Evolutionary conservation across 1,140 invertebrate species (phyloP).

Genomic region (Drosophila funebris): DNA sequence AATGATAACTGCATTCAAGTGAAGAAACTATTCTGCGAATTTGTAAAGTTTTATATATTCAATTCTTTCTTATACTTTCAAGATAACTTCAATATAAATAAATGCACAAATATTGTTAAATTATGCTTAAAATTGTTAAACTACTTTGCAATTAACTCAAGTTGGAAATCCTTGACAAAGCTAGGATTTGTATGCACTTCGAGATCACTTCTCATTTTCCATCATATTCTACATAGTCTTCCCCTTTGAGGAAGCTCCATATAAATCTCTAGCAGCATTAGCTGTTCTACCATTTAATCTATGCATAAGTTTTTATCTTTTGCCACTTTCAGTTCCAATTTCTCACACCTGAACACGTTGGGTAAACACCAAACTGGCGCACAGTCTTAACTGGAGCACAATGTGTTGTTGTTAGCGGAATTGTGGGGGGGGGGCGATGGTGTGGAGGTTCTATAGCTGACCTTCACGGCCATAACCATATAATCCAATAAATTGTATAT

Average conservation of each 20-base stretch:
- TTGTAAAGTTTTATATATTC: no score
- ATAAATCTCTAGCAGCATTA: not conserved
- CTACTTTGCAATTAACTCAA: no score
- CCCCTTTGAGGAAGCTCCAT: not conserved
- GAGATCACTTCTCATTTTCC: not conserved
- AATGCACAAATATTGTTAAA: no score
- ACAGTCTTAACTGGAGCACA: constrained; percentile 44
- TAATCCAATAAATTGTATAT: constrained; percentile 77
- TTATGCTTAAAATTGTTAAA: no score
- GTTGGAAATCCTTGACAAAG: no score
- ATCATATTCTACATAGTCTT: not conserved
- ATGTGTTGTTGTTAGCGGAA: constrained; percentile 13
- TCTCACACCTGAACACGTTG: constrained; percentile 66
- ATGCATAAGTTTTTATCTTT: constrained; percentile 59
- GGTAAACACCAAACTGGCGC: no score
- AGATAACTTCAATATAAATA: no score
- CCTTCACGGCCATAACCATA: constrained; percentile 79
- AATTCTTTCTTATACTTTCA: no score
- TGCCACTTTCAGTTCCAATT: constrained; percentile 66
- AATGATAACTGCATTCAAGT: not conserved
- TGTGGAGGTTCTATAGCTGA: constrained; percentile 44
- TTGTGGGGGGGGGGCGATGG: constrained; percentile 13
- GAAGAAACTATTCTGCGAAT: no score
- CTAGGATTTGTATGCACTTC: no score
- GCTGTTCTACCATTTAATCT: constrained; percentile 20